Percentiles rank a stretch among this genome's conserved stretches.
These are phyloP conservation scores for Sycophaga agraensis DNA, from an alignment of 1,140 invertebrate genomes.

Conservation along the genomic window DNA sequence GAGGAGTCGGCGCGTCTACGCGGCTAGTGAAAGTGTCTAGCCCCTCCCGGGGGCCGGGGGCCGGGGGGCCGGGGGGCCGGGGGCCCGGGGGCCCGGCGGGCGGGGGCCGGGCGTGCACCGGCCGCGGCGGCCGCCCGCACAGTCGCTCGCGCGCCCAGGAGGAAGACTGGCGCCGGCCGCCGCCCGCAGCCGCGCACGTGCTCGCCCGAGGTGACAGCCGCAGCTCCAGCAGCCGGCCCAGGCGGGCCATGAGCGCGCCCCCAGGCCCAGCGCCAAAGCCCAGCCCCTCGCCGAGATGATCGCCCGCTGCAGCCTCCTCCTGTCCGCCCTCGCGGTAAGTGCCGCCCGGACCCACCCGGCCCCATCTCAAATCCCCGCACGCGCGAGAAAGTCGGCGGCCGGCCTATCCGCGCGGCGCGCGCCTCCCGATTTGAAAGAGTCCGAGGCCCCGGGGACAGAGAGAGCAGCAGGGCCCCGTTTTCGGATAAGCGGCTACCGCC, in stretches of 20 bases:
- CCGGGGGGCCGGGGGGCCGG: slow-evolving; percentile 16
- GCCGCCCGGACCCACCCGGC: background rate
- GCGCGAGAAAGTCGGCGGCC: slow-evolving; percentile 23
- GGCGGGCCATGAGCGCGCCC: no score
- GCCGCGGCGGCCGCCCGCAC: background rate
- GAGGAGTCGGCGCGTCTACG: no score
- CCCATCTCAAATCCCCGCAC: slow-evolving; percentile 26
- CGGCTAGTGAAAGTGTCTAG: slow-evolving; percentile 43
- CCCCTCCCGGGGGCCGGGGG: slow-evolving; percentile 38
- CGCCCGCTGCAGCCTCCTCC: background rate
- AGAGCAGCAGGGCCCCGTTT: background rate
- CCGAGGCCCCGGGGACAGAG: background rate
- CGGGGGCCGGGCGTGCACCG: slow-evolving; percentile 33
- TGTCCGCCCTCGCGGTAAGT: slow-evolving; percentile 7
- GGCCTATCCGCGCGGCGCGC: background rate
- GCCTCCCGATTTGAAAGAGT: background rate
- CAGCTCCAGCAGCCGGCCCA: no score
- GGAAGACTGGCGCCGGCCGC: background rate
- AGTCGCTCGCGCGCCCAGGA: background rate
- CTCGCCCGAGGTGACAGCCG: no score
- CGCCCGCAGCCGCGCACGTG: slow-evolving; percentile 1
- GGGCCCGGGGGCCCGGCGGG: background rate
- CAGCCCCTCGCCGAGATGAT: background rate
- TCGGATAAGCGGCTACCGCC: background rate
- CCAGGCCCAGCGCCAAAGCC: slow-evolving; percentile 25